These are phyloP conservation scores for Eudasyphora cyanicolor DNA, from an alignment of 2,888 invertebrate genomes.

Conservation along the genomic window DNA sequence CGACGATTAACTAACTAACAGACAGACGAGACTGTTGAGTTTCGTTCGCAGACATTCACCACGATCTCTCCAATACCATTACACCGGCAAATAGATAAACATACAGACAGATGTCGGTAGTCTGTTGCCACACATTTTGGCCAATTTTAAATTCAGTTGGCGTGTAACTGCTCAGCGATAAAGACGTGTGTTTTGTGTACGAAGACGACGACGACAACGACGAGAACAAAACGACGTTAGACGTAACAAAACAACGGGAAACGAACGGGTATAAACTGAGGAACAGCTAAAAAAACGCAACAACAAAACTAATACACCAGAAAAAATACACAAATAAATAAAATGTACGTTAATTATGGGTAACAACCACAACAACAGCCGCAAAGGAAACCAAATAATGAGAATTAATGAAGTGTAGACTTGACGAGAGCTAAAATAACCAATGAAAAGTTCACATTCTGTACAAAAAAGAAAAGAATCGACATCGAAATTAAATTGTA, in stretches of 20 bases:
- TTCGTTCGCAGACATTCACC: neutral
- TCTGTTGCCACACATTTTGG: slow-evolving; percentile 13
- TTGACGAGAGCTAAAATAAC: neutral
- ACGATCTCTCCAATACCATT: neutral
- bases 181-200: slow-evolving; percentile 52
- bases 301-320: slow-evolving; percentile 7
- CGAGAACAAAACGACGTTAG: too few species aligned
- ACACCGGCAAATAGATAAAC: neutral
- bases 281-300: slow-evolving; percentile 9
- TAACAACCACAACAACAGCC: neutral
- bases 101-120: neutral
- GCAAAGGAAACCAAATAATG: neutral
- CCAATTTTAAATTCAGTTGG: slow-evolving; percentile 55
- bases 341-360: slow-evolving; percentile 50
- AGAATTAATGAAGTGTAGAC: slow-evolving; percentile 36
- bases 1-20: too few species aligned
- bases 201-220: too few species aligned
- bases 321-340: slow-evolving; percentile 16
- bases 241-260: slow-evolving; percentile 22
- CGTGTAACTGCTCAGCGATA: slow-evolving; percentile 55
- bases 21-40: slow-evolving; percentile 25
- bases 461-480: slow-evolving; percentile 22
- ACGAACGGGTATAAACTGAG: slow-evolving; percentile 25
- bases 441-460: neutral
- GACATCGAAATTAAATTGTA: slow-evolving; percentile 33